Percentiles rank a stretch among this genome's conserved stretches.
Evolutionary conservation across 2,113 vertebrate genomes (phyloP).

Genomic region (Leucosticte australis): DNA sequence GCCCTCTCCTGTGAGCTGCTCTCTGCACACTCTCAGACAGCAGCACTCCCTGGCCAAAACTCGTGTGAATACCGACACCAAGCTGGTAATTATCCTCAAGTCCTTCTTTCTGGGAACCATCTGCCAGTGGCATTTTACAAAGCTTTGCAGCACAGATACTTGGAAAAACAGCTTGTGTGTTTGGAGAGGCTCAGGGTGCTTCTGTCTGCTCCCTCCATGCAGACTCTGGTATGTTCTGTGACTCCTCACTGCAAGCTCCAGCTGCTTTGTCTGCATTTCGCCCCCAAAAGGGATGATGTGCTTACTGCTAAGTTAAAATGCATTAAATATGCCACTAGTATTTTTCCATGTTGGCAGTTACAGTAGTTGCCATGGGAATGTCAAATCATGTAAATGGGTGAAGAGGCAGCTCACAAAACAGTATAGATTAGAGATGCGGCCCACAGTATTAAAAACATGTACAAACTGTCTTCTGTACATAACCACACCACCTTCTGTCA

Average conservation of each 20-base stretch:
- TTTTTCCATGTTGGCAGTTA: conserved; percentile 59
- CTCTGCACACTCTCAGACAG: not conserved
- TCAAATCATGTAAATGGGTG: conserved; percentile 27
- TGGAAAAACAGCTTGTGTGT: not conserved
- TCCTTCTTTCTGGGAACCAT: not conserved
- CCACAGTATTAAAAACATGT: not conserved
- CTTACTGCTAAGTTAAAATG: conserved; percentile 15
- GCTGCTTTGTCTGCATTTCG: not conserved
- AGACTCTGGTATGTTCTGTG: not conserved
- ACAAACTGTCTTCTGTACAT: not conserved
- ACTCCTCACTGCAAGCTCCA: not conserved
- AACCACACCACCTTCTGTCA: not conserved
- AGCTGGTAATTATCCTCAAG: not conserved
- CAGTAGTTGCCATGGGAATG: conserved; percentile 57
- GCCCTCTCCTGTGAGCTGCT: not conserved
- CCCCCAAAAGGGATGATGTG: not conserved
- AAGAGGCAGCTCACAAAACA: conserved; percentile 23
- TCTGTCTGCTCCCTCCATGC: not conserved
- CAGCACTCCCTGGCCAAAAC: not conserved
- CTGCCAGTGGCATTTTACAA: not conserved
- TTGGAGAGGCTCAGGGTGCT: not conserved
- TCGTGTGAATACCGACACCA: fast-evolving
- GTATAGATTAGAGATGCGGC: not conserved
- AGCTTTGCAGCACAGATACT: not conserved
- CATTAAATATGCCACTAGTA: conserved; percentile 20